phyloP scores from a whole-genome alignment of 2,797 vertebrate species.

The Neostethus bicornis region DNA sequence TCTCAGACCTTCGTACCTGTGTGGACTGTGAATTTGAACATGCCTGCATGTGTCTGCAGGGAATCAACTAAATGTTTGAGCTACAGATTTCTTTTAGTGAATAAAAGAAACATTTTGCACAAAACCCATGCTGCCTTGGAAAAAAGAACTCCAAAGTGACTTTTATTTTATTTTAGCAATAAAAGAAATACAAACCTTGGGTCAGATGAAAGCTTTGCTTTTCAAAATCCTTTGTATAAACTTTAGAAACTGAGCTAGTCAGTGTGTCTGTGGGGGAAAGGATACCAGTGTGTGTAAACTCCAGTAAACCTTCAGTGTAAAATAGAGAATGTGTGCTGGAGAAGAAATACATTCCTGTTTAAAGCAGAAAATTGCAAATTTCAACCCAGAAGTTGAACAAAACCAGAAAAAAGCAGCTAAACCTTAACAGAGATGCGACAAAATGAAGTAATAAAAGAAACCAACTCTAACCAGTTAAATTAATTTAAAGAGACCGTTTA shows the following conservation, averaged over 20 bases:
- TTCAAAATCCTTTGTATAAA: background rate
- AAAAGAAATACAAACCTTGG: background rate
- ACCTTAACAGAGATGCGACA: too few relatives aligned
- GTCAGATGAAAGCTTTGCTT: background rate
- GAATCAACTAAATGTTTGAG: conserved; percentile 5
- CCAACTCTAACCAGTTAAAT: too few relatives aligned
- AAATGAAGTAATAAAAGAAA: too few relatives aligned
- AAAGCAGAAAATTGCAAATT: too few relatives aligned
- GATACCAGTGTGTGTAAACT: too few relatives aligned
- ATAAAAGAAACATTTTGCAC: conserved; percentile 8
- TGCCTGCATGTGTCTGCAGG: conserved; percentile 3
- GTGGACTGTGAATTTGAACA: conserved; percentile 30
- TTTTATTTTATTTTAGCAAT: background rate
- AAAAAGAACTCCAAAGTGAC: conserved; percentile 12
- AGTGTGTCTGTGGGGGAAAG: too few relatives aligned
- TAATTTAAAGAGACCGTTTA: too few relatives aligned
- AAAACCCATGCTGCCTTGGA: conserved; percentile 13
- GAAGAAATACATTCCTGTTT: too few relatives aligned
- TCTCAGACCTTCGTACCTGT: conserved; percentile 34
- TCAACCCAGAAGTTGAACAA: too few relatives aligned
- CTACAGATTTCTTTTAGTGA: conserved; percentile 25
- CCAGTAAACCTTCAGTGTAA: too few relatives aligned
- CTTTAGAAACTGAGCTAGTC: background rate
- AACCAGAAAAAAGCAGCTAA: too few relatives aligned
- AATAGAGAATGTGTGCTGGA: too few relatives aligned